Conservation (phyloP, 2,797 vertebrate species). For the Sebastes iracundus region DNA sequence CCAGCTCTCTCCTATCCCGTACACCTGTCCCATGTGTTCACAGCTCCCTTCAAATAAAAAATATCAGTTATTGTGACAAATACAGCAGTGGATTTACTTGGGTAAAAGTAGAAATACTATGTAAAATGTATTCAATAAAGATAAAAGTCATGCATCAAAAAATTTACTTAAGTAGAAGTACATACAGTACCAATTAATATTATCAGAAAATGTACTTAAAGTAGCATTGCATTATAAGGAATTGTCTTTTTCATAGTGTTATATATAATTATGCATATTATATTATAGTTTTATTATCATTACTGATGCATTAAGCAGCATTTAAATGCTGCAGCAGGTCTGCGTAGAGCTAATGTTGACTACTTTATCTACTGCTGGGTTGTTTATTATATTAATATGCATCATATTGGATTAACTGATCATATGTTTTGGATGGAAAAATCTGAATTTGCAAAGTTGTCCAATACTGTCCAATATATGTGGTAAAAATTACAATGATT, state of each 20-base stretch:
- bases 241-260: neutral
- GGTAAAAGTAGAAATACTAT: neutral
- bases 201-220: too few relatives aligned
- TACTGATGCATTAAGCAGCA: neutral
- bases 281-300: neutral
- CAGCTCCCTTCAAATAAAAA: constrained; percentile 70
- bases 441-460: neutral
- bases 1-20: constrained; percentile 82
- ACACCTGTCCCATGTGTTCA: constrained; percentile 77
- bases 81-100: neutral
- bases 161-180: too few relatives aligned
- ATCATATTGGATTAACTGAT: neutral
- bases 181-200: too few relatives aligned
- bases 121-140: neutral
- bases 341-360: neutral
- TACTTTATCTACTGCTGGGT: neutral
- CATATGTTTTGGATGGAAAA: neutral
- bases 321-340: neutral
- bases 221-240: neutral
- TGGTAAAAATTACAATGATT: neutral
- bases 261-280: neutral
- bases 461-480: neutral
- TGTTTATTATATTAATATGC: neutral
- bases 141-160: neutral
- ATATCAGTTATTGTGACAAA: neutral